phyloP scores from a whole-genome alignment of 2,888 invertebrate species.

The Heteromyza rotundicornis region DNA sequence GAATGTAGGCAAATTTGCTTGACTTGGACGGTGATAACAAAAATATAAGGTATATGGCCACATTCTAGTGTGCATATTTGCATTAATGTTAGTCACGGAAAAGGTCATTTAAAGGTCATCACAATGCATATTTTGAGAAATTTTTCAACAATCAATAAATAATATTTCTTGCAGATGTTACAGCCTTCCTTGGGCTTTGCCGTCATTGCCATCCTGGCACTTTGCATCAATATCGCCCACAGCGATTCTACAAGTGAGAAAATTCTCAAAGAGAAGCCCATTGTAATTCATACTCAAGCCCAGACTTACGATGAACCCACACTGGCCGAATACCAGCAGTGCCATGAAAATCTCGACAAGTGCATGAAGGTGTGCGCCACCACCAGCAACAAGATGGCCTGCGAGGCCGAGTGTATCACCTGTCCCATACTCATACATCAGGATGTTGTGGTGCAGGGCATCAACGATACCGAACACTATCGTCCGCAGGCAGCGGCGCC shows the following conservation, averaged over 20 bases:
- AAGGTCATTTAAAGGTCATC: no score
- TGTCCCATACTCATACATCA: conserved; percentile 50
- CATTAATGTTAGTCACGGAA: no score
- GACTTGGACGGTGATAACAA: no score
- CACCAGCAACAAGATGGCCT: conserved; percentile 19
- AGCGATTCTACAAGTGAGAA: conserved; percentile 2
- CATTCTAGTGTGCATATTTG: no score
- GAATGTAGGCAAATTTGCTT: no score
- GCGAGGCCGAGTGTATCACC: conserved; percentile 43
- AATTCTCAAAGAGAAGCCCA: conserved; percentile 25
- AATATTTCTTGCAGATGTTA: neutral
- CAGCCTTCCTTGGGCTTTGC: neutral
- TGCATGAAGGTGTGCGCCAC: conserved; percentile 39
- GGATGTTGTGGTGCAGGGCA: conserved; percentile 49
- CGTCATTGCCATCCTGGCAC: neutral
- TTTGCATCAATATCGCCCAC: no score
- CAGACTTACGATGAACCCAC: conserved; percentile 52
- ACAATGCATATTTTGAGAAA: no score
- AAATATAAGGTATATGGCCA: no score
- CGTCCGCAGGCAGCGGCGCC: conserved; percentile 20
- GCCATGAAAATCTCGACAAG: conserved; percentile 39
- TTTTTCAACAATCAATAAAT: no score
- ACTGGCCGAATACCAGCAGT: conserved; percentile 47
- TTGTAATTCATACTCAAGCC: conserved; percentile 49
- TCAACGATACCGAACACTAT: conserved; percentile 47